phyloP scores from a whole-genome alignment of 2,113 vertebrate species.

The Cololabis saira region DNA sequence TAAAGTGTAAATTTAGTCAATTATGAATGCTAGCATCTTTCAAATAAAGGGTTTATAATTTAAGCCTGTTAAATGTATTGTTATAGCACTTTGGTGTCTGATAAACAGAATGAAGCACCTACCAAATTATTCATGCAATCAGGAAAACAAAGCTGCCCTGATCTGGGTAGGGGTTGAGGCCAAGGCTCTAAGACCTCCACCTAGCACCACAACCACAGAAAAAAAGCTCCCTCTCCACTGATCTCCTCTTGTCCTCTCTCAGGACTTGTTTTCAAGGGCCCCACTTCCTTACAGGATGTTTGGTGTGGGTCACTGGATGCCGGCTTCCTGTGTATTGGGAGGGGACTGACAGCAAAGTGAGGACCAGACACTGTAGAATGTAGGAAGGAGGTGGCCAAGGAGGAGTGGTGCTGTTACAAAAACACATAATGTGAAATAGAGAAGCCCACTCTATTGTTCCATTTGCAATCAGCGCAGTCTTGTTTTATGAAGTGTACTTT shows the following conservation, averaged over 20 bases:
- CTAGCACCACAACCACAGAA: conserved; percentile 61
- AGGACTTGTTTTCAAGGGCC: conserved; percentile 78
- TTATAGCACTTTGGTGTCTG: too few relatives aligned
- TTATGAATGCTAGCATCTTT: too few relatives aligned
- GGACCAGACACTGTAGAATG: conserved; percentile 78
- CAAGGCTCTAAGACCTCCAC: conserved; percentile 66
- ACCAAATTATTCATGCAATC: background rate
- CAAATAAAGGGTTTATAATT: too few relatives aligned
- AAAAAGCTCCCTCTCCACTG: conserved; percentile 56
- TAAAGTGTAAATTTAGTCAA: too few relatives aligned
- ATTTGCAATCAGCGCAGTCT: conserved; percentile 55
- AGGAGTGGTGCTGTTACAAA: conserved; percentile 58
- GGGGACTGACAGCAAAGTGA: conserved; percentile 81
- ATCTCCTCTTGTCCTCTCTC: conserved; percentile 62
- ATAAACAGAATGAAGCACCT: conserved; percentile 35
- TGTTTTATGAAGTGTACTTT: conserved; percentile 46
- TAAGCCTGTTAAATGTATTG: too few relatives aligned
- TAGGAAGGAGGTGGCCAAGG: conserved; percentile 45
- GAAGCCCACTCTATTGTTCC: conserved; percentile 66
- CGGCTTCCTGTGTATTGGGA: conserved; percentile 83
- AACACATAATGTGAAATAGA: conserved; percentile 65
- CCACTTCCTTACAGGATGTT: conserved; percentile 86
- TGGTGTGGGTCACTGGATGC: conserved; percentile 81
- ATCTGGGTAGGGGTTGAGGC: conserved; percentile 42
- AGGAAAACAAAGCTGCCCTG: conserved; percentile 12